Base-by-base conservation (phyloP, 2,888 invertebrate genomes). In the Pterostichus madidus region DNA sequence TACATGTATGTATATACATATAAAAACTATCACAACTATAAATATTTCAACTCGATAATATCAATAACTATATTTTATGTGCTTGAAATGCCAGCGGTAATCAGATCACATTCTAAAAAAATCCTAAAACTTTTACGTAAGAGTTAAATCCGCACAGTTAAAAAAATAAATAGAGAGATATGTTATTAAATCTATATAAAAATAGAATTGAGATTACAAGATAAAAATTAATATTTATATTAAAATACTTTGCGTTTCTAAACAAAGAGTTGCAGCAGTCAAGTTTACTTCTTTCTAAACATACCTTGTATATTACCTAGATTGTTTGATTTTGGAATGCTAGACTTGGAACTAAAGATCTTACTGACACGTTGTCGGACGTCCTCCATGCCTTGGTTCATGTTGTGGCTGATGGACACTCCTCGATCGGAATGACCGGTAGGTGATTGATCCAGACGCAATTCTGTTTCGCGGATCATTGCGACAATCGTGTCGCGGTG, bases 311-410 rank as follows among this genome's bases (percentile, higher is more conserved):
- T 86, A 86, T 89, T 90, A 10, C 89, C 88, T 84, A 90, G 85
- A 84, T 89, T 88, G 84, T 87, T 87, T 78, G 88, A 87, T 85
- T 89, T 89, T n/a, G 88, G 85, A 80, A 89, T 88, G 17, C 90
- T 90, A 46, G 90, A 89, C 73, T 90, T 90, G 84, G 89, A 88
- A 84, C 88, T 89, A 84, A 93, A 93, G 85, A 93, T 93, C 86
- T 93, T 93, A 84, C 92, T 92, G 86, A 93, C 90, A 86, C 91
- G 90, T 85, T 92, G 92, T 68, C 91, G 90, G 90, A 93, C 91
- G 80, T 93, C 93, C 87, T 93, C 93, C 53, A 93, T 91, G 6
- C 92, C 91, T 85, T 92, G 92, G 35, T 91, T 92, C 71, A 91
- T 89, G 84, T 90, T 89, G 71, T 88, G 89, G 73, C 87, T 87